Conservation (phyloP, 1,140 invertebrate species). For the Bombus breviceps region DNA sequence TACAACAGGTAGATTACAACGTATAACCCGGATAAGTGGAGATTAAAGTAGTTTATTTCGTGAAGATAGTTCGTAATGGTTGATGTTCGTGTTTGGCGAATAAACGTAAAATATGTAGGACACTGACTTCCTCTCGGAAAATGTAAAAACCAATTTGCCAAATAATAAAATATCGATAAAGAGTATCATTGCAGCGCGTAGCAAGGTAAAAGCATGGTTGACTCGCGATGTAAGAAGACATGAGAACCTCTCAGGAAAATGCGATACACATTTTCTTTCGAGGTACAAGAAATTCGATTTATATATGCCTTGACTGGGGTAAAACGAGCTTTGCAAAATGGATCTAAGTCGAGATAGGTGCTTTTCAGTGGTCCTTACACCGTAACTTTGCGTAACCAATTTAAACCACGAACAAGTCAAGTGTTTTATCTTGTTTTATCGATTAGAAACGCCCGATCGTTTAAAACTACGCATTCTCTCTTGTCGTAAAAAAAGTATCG, state of each 20-base stretch:
- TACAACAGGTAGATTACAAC: neutral
- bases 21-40: neutral
- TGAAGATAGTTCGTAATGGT: neutral
- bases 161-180: neutral
- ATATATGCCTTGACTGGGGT: neutral
- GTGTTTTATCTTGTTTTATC: too few relatives aligned
- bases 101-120: neutral
- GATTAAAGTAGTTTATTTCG: neutral
- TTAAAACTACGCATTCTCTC: neutral
- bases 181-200: neutral
- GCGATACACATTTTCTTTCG: conserved; percentile 7
- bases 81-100: neutral
- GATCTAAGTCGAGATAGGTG: neutral
- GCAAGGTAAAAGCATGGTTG: neutral
- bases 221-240: neutral
- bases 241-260: neutral
- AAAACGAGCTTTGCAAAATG: conserved; percentile 21
- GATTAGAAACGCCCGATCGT: neutral
- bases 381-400: neutral
- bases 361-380: neutral
- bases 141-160: neutral
- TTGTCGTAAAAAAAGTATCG: neutral
- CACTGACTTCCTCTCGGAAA: neutral
- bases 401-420: neutral
- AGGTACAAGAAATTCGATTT: conserved; percentile 21